Base-by-base conservation (phyloP, 2,113 vertebrate species). In the Asarcornis scutulata region DNA sequence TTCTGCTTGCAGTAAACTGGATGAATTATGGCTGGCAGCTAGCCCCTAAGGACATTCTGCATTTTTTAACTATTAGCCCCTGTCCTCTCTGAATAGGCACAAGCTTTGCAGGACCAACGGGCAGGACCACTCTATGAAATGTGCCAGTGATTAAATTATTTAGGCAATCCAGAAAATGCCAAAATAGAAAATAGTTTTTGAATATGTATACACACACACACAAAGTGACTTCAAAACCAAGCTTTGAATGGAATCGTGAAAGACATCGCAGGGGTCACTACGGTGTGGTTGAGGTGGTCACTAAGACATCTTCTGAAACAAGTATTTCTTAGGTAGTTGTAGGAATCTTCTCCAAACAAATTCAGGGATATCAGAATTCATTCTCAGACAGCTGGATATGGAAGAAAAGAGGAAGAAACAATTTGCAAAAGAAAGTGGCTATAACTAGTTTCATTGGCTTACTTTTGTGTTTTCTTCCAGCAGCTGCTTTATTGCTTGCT, bases 1-100 rank as follows among this genome's bases (percentile, higher is more conserved):
- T 75, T 93, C 59, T 80, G 11, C 72, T 96, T 88, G 79, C 68
- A 83, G 72, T 58, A 66, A 91, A 53, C 64, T 89, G 81, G 68
- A 56, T 83, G 52, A 86, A 72, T 95, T 93, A 86, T 27, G 16
- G 29, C 56, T 0, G 1, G 52, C 44, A 91, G 46, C 59, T 59
- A 91, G 68, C 7, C 87, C 82, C 87, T 67, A 83, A 71, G 76
- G 89, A 60, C 68, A 53, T 77, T 80, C 52, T 64, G 52, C 29
- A 38, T 74, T 93, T 91, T 89, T 81, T 13, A 89, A 38, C 80
- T 77, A 36, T 80, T 20, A 85, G 62, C 13, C 21, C 11, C 31
- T 87, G 50, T 66, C 59, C 27, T 80, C 52, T 83, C 67, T 46
- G 42, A 77, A 77, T 4, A 67, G 72, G 7, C 55, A 59, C 31